These are phyloP conservation scores for Volucella bombylans DNA, from an alignment of 2,888 invertebrate genomes.

Conservation along the genomic window DNA sequence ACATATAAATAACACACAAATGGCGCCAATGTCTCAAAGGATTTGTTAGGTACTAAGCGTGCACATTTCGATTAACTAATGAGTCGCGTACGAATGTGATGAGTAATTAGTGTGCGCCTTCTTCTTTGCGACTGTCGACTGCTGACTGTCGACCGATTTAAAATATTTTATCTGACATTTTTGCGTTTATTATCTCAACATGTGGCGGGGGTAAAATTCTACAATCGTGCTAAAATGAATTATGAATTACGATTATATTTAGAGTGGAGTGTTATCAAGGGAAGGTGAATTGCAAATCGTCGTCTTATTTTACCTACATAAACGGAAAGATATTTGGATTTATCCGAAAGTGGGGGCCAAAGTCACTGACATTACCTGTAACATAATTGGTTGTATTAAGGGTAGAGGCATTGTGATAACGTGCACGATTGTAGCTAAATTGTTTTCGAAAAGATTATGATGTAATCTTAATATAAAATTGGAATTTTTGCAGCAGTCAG, in stretches of 20 bases:
- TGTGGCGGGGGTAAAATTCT: conserved; percentile 26
- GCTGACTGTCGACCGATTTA: conserved; percentile 33
- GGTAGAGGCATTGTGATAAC: no score
- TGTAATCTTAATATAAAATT: no score
- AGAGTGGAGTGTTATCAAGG: conserved; percentile 20
- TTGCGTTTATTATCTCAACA: conserved; percentile 33
- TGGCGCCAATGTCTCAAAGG: conserved; percentile 68
- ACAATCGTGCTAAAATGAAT: conserved; percentile 12
- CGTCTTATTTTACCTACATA: background rate
- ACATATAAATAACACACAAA: conserved; percentile 66
- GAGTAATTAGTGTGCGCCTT: conserved; percentile 42
- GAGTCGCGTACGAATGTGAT: conserved; percentile 53
- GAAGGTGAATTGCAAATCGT: conserved; percentile 21
- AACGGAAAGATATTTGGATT: conserved; percentile 11
- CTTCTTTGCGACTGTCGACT: background rate
- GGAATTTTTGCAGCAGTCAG: no score
- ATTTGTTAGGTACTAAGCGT: conserved; percentile 53
- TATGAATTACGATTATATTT: conserved; percentile 20
- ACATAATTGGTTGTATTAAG: no score
- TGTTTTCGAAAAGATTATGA: no score
- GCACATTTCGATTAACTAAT: conserved; percentile 55
- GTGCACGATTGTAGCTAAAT: no score
- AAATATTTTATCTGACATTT: conserved; percentile 57
- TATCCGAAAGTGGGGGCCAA: background rate
- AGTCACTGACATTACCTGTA: no score